phyloP scores from a whole-genome alignment of 2,888 invertebrate species.

The Eilema caniola region DNA sequence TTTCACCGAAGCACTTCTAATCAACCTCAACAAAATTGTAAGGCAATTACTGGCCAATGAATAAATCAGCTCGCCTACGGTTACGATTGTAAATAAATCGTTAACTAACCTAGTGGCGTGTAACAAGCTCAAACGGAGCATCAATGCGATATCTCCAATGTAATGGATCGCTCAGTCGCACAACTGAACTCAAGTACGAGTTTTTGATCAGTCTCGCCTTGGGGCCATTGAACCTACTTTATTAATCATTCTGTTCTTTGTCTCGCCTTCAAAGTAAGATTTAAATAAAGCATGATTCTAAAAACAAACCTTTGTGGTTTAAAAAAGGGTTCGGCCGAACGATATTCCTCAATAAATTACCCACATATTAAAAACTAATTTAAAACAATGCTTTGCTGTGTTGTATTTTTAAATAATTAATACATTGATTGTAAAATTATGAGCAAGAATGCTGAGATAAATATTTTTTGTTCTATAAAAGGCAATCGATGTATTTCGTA shows the following conservation, averaged over 20 bases:
- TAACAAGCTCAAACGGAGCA: slow-evolving; percentile 52
- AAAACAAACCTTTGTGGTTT: slow-evolving; percentile 13
- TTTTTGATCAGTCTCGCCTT: slow-evolving; percentile 78
- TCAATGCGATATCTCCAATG: slow-evolving; percentile 73
- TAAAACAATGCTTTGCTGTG: neutral
- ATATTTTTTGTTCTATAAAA: slow-evolving; percentile 36
- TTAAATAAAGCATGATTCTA: slow-evolving; percentile 12
- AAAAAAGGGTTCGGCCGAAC: slow-evolving; percentile 7
- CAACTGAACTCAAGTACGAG: slow-evolving; percentile 65
- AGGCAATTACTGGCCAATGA: slow-evolving; percentile 16
- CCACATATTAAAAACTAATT: neutral
- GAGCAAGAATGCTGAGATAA: slow-evolving; percentile 27
- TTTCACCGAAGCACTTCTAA: slow-evolving; percentile 9
- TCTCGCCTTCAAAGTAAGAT: slow-evolving; percentile 48
- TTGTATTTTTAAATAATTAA: slow-evolving; percentile 28
- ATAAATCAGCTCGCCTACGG: slow-evolving; percentile 49
- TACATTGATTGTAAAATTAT: slow-evolving; percentile 37
- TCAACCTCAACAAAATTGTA: slow-evolving; percentile 21
- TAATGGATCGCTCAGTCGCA: slow-evolving; percentile 75
- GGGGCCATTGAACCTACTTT: slow-evolving; percentile 75
- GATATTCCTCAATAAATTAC: neutral
- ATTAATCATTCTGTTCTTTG: slow-evolving; percentile 70
- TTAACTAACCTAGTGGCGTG: slow-evolving; percentile 47
- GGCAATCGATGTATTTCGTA: slow-evolving; percentile 41
- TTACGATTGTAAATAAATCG: slow-evolving; percentile 52